Evolutionary conservation across 2,113 vertebrate genomes (phyloP).

Genomic region (Thalassoma bifasciatum): DNA sequence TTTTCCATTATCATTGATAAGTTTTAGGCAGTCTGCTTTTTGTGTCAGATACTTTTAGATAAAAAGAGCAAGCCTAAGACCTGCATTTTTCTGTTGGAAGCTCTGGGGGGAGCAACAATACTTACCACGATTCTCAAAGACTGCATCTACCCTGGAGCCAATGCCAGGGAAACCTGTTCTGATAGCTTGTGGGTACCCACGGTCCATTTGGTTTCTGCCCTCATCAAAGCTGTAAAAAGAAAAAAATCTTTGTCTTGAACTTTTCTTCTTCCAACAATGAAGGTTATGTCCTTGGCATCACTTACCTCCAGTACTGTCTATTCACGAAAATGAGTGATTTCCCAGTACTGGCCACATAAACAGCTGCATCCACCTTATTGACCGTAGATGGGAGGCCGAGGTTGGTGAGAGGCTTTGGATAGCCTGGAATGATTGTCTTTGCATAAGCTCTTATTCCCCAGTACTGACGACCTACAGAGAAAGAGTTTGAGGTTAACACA

Average conservation of each 20-base stretch:
- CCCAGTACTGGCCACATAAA: constrained; percentile 53
- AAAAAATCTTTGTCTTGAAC: neutral
- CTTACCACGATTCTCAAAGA: constrained; percentile 78
- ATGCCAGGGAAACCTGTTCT: constrained; percentile 65
- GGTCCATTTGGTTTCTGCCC: constrained; percentile 62
- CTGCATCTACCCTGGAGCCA: constrained; percentile 79
- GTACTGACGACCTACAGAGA: constrained; percentile 68
- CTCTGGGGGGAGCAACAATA: neutral
- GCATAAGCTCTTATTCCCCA: constrained; percentile 69
- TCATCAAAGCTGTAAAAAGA: constrained; percentile 70
- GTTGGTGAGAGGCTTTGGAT: constrained; percentile 73
- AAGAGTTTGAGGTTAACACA: neutral
- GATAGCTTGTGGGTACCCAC: constrained; percentile 70
- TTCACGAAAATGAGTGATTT: constrained; percentile 77
- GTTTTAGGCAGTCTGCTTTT: neutral
- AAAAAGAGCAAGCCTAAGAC: no score
- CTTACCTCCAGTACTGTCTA: constrained; percentile 79
- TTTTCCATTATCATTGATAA: neutral
- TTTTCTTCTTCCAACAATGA: neutral
- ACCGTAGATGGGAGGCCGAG: constrained; percentile 76
- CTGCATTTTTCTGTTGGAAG: no score
- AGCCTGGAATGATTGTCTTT: constrained; percentile 57
- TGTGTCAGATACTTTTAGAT: no score
- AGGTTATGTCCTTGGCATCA: neutral
- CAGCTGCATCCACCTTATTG: constrained; percentile 76